Base-by-base conservation (phyloP, 2,113 vertebrate genomes). In the Micromys minutus region DNA sequence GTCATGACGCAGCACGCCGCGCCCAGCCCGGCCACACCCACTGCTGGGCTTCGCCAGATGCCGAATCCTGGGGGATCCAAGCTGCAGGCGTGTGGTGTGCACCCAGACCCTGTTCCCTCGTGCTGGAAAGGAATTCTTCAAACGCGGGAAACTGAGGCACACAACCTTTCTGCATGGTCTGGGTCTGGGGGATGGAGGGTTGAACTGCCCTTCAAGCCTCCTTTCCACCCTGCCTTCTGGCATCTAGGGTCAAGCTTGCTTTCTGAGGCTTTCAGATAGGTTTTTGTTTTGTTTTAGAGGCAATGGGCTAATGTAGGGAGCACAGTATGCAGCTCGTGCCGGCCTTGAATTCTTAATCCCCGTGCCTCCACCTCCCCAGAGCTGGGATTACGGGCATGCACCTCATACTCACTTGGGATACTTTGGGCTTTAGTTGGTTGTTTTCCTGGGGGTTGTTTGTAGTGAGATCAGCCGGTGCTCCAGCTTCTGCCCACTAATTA, bases 1-100 rank as follows among this genome's bases (percentile, higher is more conserved):
- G 96, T 97, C 96, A 89, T 26, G 24, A 88, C 94, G 95, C 85
- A 72, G 83, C 65, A 34, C 75, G 34, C 87, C 52, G 59, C n/a
- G 11, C 79, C 87, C 69, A 9, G 75, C 95, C 74, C 6, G 21
- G 12, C 24, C 9, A 26, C 50, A 22, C 42, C 94, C 88, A 6
- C 5, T 0, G 24, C 15, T 13, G 31, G 7, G 19, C 55, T 26
- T 17, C 34, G 36, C 34, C 31, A 1, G 45, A 5, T 52, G 74
- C 3, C 0, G 31, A 0, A 3, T 21, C 8, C 26, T 15, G 4
- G 21, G 63, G 39, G 22, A 5, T 21, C 19, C 22, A 1, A 36
- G 65, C 12, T 3, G 5, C 55, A 1, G 65, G 29, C 2, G 10
- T 7, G 31, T 34, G 26, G 59, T 2, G 7, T 11, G 52, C 12